These are phyloP conservation scores for Atethmia centrago DNA, from an alignment of 2,888 invertebrate species.

Conservation along the genomic window DNA sequence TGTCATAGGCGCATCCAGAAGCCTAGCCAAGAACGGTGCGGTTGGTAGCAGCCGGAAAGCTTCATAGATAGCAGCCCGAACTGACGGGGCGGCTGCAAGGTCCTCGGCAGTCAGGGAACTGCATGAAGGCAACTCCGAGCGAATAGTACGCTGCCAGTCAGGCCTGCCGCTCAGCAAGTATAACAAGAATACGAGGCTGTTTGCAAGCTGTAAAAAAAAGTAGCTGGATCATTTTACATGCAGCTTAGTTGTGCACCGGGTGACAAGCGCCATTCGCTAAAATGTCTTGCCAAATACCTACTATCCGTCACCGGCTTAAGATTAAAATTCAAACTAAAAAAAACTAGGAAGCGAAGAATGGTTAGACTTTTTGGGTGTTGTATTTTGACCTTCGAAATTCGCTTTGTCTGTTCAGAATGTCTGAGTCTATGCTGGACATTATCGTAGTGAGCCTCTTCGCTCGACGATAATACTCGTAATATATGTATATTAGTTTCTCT, in stretches of 20 bases:
- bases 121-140: conserved; percentile 91
- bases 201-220: conserved; percentile 92
- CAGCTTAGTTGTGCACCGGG: background rate
- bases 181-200: conserved; percentile 94
- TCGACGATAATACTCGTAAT: too few species aligned
- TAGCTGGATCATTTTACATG: background rate
- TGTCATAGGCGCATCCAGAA: conserved; percentile 93
- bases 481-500: background rate
- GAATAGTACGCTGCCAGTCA: conserved; percentile 92
- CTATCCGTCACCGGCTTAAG: background rate
- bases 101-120: conserved; percentile 90
- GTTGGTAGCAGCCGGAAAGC: conserved; percentile 94
- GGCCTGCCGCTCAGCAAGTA: conserved; percentile 93
- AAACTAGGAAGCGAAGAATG: background rate
- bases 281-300: background rate
- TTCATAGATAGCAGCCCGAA: conserved; percentile 95
- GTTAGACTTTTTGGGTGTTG: background rate
- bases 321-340: background rate
- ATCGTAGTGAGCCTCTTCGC: background rate
- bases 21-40: conserved; percentile 94
- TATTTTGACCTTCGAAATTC: background rate
- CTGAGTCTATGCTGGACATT: background rate
- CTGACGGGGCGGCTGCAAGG: conserved; percentile 92
- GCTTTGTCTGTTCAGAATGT: background rate
- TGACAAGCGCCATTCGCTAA: background rate